A percentile compares a stretch with the other conserved stretches of the same genome.
phyloP scores from a whole-genome alignment of 1,140 invertebrate species.

The Akabosia matsudoensis region DNA sequence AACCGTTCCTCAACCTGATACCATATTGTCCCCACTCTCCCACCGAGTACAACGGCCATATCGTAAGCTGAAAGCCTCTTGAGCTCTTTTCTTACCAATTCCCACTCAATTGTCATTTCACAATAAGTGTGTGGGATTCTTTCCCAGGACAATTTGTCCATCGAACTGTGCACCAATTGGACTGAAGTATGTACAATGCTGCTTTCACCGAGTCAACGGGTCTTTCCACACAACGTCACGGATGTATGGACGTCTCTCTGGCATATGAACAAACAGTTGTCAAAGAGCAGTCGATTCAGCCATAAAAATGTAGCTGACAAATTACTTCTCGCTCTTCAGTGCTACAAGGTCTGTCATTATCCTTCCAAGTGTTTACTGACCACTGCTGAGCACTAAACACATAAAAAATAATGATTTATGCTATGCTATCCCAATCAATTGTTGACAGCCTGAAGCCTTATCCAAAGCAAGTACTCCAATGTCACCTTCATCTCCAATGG shows the following conservation, averaged over 20 bases:
- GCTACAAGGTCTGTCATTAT: slow-evolving; percentile 54
- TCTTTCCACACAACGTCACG: slow-evolving; percentile 67
- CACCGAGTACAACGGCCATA: background rate
- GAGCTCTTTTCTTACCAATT: background rate
- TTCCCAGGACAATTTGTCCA: slow-evolving; percentile 51
- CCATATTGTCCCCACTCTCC: slow-evolving; percentile 58
- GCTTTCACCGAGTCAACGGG: slow-evolving; percentile 71
- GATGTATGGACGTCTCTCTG: slow-evolving; percentile 79
- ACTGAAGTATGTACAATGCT: slow-evolving; percentile 78
- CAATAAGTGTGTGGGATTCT: slow-evolving; percentile 35
- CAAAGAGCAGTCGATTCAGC: slow-evolving; percentile 31
- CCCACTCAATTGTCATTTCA: background rate
- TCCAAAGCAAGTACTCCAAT: slow-evolving; percentile 77
- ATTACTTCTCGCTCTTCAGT: slow-evolving; percentile 66
- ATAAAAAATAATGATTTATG: slow-evolving; percentile 9
- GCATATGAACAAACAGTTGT: slow-evolving; percentile 59
- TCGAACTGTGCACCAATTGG: slow-evolving; percentile 52
- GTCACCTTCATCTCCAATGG: slow-evolving; percentile 62
- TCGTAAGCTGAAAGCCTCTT: background rate
- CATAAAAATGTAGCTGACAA: slow-evolving; percentile 50
- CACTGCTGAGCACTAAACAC: slow-evolving; percentile 11
- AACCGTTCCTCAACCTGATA: slow-evolving; percentile 63
- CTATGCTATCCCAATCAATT: background rate
- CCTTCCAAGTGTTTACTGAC: background rate
- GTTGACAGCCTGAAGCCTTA: slow-evolving; percentile 69